These are phyloP conservation scores for Mastomys natalensis DNA, from an alignment of 2,113 vertebrate species.

Conservation along the genomic window DNA sequence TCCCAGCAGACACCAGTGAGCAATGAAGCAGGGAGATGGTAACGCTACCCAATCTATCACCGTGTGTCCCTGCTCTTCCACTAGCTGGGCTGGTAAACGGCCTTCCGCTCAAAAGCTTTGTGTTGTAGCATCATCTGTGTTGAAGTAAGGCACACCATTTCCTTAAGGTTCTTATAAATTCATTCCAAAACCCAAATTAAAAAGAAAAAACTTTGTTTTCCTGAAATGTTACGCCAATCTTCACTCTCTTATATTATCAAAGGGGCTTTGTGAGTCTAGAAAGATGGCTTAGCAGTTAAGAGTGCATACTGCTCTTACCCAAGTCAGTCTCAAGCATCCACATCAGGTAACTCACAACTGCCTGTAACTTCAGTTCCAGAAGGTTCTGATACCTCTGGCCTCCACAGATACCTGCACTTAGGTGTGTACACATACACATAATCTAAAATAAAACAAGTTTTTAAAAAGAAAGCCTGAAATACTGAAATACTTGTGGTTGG, in stretches of 20 bases:
- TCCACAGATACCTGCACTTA: background rate
- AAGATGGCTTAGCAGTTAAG: background rate
- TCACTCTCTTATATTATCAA: background rate
- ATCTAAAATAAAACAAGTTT: background rate
- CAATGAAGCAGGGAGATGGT: background rate
- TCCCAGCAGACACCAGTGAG: background rate
- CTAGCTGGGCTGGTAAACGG: background rate
- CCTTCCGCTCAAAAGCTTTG: background rate
- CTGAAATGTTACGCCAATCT: slow-evolving; percentile 39
- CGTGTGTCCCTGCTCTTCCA: background rate
- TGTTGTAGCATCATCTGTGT: background rate
- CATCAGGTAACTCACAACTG: background rate
- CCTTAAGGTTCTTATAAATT: slow-evolving; percentile 52
- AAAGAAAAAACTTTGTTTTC: slow-evolving; percentile 3
- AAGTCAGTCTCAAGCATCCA: background rate
- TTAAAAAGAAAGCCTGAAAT: background rate
- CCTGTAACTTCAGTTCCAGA: background rate
- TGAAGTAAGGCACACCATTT: background rate
- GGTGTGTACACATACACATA: background rate
- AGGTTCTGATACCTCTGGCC: background rate
- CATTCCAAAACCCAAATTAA: background rate
- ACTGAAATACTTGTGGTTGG: background rate
- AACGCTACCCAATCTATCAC: background rate
- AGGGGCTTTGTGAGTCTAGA: background rate
- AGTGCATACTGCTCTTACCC: background rate